phyloP scores from a whole-genome alignment of 2,113 vertebrate genomes.

The Saguinus midas region DNA sequence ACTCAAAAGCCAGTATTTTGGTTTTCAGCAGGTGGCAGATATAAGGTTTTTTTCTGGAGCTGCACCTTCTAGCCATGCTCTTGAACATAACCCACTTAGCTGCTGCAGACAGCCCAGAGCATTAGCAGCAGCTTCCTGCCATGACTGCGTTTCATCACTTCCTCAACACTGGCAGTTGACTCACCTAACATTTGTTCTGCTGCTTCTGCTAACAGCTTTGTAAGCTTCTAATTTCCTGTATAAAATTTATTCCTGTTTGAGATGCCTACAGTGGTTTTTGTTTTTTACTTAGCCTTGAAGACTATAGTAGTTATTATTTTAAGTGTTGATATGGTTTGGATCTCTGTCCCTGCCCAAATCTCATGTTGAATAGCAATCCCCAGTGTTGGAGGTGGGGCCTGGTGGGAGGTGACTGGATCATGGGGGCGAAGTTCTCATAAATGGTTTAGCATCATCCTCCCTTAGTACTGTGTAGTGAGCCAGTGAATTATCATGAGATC shows the following conservation, averaged over 20 bases:
- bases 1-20: neutral
- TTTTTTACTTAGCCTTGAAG: neutral
- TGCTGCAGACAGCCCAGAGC: neutral
- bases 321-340: too few species aligned
- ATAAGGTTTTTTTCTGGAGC: neutral
- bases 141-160: neutral
- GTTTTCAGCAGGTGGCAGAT: neutral
- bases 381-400: too few species aligned
- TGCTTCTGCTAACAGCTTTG: neutral
- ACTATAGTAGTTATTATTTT: neutral
- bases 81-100: neutral
- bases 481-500: too few species aligned
- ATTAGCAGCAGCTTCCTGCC: neutral
- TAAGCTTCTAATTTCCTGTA: neutral
- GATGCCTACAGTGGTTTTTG: neutral
- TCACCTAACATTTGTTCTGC: neutral
- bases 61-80: neutral
- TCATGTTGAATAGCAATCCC: too few species aligned
- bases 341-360: too few species aligned
- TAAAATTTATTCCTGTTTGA: constrained; percentile 27
- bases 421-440: too few species aligned
- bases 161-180: neutral
- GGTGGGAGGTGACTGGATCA: too few species aligned
- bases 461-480: too few species aligned
- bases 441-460: too few species aligned